Conservation (phyloP, 2,113 vertebrate genomes). For the Myotis lucifugus region DNA sequence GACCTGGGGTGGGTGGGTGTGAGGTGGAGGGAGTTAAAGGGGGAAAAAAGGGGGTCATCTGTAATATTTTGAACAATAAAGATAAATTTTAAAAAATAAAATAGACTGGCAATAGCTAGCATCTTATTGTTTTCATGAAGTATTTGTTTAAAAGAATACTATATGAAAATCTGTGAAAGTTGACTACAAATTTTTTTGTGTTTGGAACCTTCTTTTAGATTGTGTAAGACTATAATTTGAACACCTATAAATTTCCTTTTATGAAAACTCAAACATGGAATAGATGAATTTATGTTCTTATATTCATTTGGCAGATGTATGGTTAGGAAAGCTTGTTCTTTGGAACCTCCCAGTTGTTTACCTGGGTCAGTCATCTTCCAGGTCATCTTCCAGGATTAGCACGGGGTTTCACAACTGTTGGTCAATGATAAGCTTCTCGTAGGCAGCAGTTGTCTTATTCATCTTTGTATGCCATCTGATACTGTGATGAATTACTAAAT, state of each 20-base stretch:
- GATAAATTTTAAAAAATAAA: neutral
- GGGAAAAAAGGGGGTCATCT: too few species aligned
- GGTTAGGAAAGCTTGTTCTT: neutral
- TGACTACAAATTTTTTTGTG: conserved; percentile 15
- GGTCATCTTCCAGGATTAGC: neutral
- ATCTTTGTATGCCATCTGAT: neutral
- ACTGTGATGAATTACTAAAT: neutral
- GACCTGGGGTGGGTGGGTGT: too few species aligned
- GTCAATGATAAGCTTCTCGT: conserved; percentile 9
- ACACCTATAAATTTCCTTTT: neutral
- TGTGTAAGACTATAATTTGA: neutral
- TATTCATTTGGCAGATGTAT: neutral
- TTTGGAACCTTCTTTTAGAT: neutral
- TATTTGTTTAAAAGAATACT: conserved; percentile 38
- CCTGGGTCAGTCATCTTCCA: neutral
- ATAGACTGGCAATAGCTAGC: neutral
- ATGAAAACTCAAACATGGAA: neutral
- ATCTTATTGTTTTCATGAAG: conserved; percentile 13
- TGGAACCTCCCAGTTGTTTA: neutral
- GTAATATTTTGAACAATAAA: too few species aligned
- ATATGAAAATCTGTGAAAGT: neutral
- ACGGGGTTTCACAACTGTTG: neutral
- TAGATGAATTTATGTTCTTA: neutral
- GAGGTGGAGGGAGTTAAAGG: too few species aligned
- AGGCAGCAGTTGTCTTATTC: neutral